phyloP scores from a whole-genome alignment of 2,113 vertebrate genomes.

The Corydoras maculifer region DNA sequence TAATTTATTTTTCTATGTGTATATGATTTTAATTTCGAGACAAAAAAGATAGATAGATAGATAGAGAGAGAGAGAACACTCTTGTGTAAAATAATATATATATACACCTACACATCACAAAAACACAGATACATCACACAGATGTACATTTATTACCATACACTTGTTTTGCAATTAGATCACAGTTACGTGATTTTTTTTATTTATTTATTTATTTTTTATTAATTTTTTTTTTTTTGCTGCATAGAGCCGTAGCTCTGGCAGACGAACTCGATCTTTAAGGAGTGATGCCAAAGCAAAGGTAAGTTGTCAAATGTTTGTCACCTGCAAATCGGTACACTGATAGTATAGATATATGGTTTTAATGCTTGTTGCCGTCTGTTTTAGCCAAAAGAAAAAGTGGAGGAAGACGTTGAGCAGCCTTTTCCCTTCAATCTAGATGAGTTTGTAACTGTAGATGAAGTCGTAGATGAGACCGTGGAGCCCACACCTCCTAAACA shows the following conservation, averaged over 20 bases:
- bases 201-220: background rate
- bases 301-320: too few relatives aligned
- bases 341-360: too few relatives aligned
- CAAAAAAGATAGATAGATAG: too few relatives aligned
- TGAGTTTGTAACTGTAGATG: slow-evolving; percentile 83
- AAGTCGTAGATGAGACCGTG: slow-evolving; percentile 67
- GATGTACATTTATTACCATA: too few relatives aligned
- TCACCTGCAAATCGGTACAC: background rate
- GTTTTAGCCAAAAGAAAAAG: slow-evolving; percentile 26
- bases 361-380: background rate
- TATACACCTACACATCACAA: too few relatives aligned
- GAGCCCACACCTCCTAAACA: background rate
- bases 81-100: too few relatives aligned
- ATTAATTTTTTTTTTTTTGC: too few relatives aligned
- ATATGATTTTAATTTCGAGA: too few relatives aligned
- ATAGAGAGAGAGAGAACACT: too few relatives aligned
- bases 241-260: slow-evolving; percentile 35
- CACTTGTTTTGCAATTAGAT: background rate
- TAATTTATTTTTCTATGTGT: too few relatives aligned
- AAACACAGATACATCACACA: too few relatives aligned
- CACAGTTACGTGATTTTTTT: background rate
- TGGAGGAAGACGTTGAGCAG: slow-evolving; percentile 11
- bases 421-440: slow-evolving; percentile 69
- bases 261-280: slow-evolving; percentile 27
- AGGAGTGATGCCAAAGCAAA: slow-evolving; percentile 29